phyloP scores from a whole-genome alignment of 2,113 vertebrate genomes.

The Nannospalax galili region DNA sequence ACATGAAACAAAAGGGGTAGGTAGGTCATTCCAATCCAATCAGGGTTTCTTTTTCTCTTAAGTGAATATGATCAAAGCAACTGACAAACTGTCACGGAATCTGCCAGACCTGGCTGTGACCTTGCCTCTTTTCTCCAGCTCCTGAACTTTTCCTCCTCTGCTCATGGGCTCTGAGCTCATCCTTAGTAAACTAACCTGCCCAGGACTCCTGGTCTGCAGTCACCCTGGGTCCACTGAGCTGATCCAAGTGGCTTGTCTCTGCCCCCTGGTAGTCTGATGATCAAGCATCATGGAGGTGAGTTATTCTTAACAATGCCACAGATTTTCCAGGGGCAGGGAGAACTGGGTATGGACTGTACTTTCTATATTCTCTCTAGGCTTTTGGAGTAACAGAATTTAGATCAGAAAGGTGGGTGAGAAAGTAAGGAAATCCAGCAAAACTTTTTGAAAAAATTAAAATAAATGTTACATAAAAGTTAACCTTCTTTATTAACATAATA shows the following conservation, averaged over 20 bases:
- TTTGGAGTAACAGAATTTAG: constrained; percentile 37
- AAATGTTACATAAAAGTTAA: constrained; percentile 36
- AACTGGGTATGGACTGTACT: not conserved
- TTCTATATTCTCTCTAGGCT: not conserved
- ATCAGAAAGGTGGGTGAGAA: constrained; percentile 20
- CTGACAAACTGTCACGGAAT: constrained; percentile 81
- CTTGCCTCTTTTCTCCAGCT: not conserved
- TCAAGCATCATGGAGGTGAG: constrained; percentile 69
- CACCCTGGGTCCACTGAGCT: not conserved
- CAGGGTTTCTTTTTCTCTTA: constrained; percentile 43
- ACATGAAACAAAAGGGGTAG: not conserved
- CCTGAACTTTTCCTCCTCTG: not conserved
- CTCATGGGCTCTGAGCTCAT: constrained; percentile 16
- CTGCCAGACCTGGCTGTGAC: constrained; percentile 40
- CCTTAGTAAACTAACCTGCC: not conserved
- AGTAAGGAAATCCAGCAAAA: constrained; percentile 45
- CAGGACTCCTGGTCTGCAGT: not conserved
- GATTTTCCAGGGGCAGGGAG: not conserved
- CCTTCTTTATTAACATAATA: not conserved
- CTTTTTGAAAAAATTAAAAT: constrained; percentile 54
- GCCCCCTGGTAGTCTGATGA: not conserved
- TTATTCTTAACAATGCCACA: not conserved
- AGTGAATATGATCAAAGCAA: constrained; percentile 68
- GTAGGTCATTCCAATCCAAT: not conserved
- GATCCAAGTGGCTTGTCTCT: constrained; percentile 10